phyloP scores from a whole-genome alignment of 2,797 vertebrate species.

The Sphenopsis melanotis region DNA sequence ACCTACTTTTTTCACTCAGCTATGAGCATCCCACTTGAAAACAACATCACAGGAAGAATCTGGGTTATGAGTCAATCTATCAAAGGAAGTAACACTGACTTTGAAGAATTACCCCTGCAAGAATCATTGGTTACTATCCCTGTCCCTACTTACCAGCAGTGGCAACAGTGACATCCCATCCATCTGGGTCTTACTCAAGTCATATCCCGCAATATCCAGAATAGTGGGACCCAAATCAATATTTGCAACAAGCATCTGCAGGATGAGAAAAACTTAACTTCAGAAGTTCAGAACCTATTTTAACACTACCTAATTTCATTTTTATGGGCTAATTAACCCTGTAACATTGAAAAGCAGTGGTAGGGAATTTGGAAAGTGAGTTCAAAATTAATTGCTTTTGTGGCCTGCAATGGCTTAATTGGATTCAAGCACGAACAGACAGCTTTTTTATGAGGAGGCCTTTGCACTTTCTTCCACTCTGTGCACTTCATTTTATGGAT shows the following conservation, averaged over 20 bases:
- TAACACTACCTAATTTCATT: not conserved
- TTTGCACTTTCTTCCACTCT: not conserved
- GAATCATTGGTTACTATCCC: not conserved
- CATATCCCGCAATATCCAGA: conserved; percentile 90
- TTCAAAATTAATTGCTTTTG: not conserved
- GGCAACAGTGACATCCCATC: conserved; percentile 92
- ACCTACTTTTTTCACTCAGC: not conserved
- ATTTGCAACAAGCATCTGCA: conserved; percentile 90
- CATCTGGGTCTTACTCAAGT: conserved; percentile 91
- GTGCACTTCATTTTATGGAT: not conserved
- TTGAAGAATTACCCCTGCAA: not conserved
- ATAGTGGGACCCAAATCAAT: conserved; percentile 96
- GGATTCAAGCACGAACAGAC: not conserved
- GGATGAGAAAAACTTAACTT: not conserved
- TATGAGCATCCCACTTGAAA: not conserved
- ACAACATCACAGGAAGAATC: not conserved
- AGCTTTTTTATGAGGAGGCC: not conserved
- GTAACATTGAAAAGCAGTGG: not conserved
- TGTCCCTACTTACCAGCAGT: conserved; percentile 81
- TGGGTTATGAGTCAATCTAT: not conserved
- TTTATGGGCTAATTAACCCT: not conserved
- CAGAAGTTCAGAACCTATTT: not conserved
- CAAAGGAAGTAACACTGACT: not conserved
- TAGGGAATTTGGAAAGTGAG: not conserved
- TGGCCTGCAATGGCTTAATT: not conserved